These are phyloP conservation scores for Tuberolachnus salignus DNA, from an alignment of 2,888 invertebrate genomes.

Conservation along the genomic window DNA sequence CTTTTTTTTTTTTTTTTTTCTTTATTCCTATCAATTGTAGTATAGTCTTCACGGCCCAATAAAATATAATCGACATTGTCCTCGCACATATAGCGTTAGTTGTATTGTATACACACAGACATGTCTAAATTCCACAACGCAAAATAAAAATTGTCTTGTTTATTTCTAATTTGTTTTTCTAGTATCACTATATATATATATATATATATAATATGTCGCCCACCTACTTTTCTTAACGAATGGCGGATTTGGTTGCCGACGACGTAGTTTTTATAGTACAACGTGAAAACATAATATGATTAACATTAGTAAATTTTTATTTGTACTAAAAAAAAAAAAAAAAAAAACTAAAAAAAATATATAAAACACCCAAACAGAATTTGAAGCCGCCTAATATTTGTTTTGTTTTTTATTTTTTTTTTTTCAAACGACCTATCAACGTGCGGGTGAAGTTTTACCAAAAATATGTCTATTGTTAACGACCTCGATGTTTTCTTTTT, in stretches of 20 bases:
- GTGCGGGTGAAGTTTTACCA: background rate
- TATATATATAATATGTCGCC: too few relatives aligned
- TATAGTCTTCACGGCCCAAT: constrained; percentile 36
- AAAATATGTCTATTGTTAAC: constrained; percentile 17
- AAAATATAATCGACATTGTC: constrained; percentile 51
- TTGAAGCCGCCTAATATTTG: background rate
- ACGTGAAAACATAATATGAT: too few relatives aligned
- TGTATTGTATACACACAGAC: constrained; percentile 9
- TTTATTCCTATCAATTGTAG: constrained; percentile 18
- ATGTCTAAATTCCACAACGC: constrained; percentile 38
- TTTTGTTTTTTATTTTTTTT: background rate
- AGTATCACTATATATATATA: background rate
- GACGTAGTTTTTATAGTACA: too few relatives aligned
- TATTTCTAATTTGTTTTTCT: constrained; percentile 23
- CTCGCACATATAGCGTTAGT: background rate
- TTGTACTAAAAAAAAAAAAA: background rate
- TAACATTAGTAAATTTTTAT: constrained; percentile 3
- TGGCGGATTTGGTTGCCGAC: too few relatives aligned
- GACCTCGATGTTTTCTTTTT: constrained; percentile 23
- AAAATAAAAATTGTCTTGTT: constrained; percentile 37
- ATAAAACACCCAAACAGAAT: background rate
- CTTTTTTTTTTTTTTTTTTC: constrained; percentile 1
- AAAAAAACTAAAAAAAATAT: background rate
- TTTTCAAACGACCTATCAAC: constrained; percentile 1
- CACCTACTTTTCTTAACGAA: too few relatives aligned